Conservation (phyloP, 2,113 vertebrate species). For the Tragelaphus buxtoni region DNA sequence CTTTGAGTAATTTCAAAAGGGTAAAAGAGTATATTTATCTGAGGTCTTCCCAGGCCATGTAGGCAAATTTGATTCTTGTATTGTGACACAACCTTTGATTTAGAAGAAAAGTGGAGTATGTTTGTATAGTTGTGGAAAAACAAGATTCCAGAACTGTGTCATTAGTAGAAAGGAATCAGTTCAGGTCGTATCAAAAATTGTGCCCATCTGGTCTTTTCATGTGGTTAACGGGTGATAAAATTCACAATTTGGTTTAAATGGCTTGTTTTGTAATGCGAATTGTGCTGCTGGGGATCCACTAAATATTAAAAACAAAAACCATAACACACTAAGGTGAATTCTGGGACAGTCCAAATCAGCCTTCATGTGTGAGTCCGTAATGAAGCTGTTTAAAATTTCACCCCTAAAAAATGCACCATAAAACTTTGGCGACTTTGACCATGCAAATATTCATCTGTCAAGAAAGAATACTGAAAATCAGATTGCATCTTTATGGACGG, state of each 20-base stretch:
- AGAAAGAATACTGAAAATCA: not conserved
- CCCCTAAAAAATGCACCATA: not conserved
- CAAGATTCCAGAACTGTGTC: not conserved
- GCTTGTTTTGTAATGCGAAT: not conserved
- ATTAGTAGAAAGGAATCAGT: not conserved
- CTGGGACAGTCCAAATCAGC: not conserved
- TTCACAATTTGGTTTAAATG: not conserved
- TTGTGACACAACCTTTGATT: constrained; percentile 3
- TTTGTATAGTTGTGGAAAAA: not conserved
- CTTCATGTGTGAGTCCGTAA: not conserved
- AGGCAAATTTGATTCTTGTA: not conserved
- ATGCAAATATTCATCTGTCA: not conserved
- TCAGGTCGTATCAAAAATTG: not conserved
- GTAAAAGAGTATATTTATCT: not conserved
- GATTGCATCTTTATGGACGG: not conserved
- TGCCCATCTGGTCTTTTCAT: not conserved
- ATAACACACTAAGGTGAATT: not conserved
- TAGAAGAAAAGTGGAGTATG: not conserved
- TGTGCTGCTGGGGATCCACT: not conserved
- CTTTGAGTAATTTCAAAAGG: not conserved
- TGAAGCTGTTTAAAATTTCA: not conserved
- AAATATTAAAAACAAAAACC: not conserved
- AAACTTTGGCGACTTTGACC: not conserved
- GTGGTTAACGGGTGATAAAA: not conserved
- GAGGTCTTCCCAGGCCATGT: not conserved